Base-by-base conservation (phyloP, 2,797 vertebrate species). In the Echiichthys vipera region DNA sequence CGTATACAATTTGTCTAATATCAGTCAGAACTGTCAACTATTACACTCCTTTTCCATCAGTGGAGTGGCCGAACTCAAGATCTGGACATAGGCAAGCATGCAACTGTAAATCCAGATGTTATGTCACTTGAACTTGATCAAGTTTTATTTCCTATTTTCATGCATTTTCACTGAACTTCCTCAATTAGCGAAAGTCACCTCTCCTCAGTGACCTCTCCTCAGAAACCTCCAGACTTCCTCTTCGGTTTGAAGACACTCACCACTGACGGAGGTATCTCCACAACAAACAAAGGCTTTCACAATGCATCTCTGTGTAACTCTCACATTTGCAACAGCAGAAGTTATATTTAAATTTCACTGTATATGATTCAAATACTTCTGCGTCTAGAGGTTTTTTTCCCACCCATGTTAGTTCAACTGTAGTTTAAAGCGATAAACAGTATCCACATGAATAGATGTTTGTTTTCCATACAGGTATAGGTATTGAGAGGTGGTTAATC, bases 261-360 rank as follows among this genome's bases (percentile, higher is more conserved):
- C 56, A 13, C 62, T 68, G 45, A 77, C 71, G 13, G 0, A 46
- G 58, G n/a, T 45, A 62, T 85, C 89, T 85, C 85, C 89, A 87
- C 80, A 87, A 76, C 84, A 90, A 87, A 89, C 80, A 78, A 1
- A 57, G 42, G 56, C 64, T 80, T 78, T 81, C 75, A 61, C 45
- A 78, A 68, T 40, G 7, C 30, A 8, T 65, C 4, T 40, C 54
- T 11, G 18, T 22, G 54, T 42, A 42, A 36, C 18, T 49, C 39
- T 39, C 15, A 57, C 71, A 37, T 61, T 56, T 40, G 46, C 37
- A 51, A 47, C 10, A 30, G 32, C 71, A 47, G 50, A 42, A 24
- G 9, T 74, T 55, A 46, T 45, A 34, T 67, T 62, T 74, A 49
- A 30, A 67, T 65, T 61, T 2, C 15, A 24, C 36, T 51, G 37